These are phyloP conservation scores for Argyresthia albistria DNA, from an alignment of 2,888 invertebrate genomes.

Conservation along the genomic window DNA sequence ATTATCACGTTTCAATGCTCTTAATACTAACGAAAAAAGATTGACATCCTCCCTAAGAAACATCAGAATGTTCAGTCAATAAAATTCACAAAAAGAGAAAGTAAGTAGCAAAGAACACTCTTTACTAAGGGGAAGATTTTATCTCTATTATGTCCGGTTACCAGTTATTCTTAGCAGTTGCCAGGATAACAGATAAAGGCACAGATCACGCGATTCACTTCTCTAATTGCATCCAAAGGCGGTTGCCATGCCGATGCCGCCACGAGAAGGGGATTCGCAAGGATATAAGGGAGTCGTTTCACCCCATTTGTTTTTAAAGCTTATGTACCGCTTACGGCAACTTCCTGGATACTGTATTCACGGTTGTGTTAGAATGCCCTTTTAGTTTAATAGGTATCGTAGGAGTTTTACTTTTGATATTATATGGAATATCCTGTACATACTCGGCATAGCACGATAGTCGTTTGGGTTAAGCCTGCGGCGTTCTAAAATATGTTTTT, in stretches of 20 bases:
- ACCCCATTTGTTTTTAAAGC: constrained; percentile 1
- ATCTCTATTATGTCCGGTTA: constrained; percentile 32
- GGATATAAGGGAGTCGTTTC: neutral
- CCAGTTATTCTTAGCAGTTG: constrained; percentile 41
- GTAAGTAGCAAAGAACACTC: neutral
- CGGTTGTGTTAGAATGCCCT: too few species aligned
- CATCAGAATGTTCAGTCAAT: constrained; percentile 2
- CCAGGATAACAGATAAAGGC: constrained; percentile 36
- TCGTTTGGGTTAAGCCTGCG: too few species aligned
- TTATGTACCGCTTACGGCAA: neutral
- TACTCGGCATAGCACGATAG: too few species aligned
- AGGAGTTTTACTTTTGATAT: too few species aligned
- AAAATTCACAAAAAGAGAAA: constrained; percentile 1
- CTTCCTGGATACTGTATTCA: neutral
- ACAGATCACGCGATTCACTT: constrained; percentile 52
- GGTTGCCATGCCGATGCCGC: neutral
- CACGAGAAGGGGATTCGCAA: neutral
- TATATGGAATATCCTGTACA: too few species aligned
- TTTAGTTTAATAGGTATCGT: too few species aligned
- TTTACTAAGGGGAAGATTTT: neutral
- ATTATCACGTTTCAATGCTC: too few species aligned
- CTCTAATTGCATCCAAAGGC: constrained; percentile 40
- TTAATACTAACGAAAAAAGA: neutral
- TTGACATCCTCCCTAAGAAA: neutral
- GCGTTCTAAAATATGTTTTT: too few species aligned